Evolutionary conservation across 2,113 vertebrate species (phyloP).

Genomic region (Pelecanoides urinatrix): DNA sequence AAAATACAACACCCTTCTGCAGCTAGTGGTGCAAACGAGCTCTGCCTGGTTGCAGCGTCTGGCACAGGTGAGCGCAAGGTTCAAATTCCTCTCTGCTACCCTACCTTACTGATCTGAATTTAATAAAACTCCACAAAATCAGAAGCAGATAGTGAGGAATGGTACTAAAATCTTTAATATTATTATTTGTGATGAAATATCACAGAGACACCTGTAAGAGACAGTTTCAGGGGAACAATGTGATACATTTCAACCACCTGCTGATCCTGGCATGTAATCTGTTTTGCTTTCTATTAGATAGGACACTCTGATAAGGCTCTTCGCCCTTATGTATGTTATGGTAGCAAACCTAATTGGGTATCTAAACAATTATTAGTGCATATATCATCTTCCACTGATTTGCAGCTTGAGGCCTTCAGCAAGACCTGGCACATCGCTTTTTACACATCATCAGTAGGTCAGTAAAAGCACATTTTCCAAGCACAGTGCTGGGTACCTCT

Average conservation of each 20-base stretch:
- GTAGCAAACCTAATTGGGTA: not conserved
- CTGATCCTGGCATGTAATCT: not conserved
- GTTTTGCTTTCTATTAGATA: not conserved
- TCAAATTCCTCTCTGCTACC: not conserved
- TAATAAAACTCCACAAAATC: not conserved
- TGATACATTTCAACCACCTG: not conserved
- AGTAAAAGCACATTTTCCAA: not conserved
- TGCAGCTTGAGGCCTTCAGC: not conserved
- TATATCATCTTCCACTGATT: not conserved
- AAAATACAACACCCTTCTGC: not conserved
- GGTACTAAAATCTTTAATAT: not conserved
- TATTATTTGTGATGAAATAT: not conserved
- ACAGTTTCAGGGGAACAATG: not conserved
- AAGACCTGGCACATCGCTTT: not conserved
- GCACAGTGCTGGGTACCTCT: not conserved
- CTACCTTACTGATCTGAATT: not conserved
- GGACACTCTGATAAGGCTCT: not conserved
- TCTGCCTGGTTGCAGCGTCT: not conserved
- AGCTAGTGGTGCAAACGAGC: not conserved
- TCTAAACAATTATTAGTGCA: not conserved
- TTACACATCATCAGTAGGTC: not conserved
- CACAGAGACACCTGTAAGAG: not conserved
- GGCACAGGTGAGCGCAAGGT: not conserved
- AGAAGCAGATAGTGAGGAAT: not conserved
- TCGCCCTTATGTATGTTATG: not conserved